phyloP scores from a whole-genome alignment of 1,140 invertebrate species.

The Penaeus indicus region DNA sequence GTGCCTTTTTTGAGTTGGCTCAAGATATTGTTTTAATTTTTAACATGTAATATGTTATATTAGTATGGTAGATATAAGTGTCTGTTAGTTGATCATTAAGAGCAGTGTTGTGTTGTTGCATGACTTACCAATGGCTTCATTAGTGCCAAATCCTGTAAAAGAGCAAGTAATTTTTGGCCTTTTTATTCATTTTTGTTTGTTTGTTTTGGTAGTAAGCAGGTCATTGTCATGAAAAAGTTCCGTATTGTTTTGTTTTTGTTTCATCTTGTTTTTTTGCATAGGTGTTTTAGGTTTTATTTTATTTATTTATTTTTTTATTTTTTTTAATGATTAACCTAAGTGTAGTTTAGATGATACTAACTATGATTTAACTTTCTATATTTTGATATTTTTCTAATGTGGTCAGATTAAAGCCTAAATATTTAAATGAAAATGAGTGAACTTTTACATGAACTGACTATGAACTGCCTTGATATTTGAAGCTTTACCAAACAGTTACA shows the following conservation, averaged over 20 bases:
- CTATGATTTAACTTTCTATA: neutral
- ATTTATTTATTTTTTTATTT: neutral
- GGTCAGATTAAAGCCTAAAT: neutral
- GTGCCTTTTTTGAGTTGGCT: too few relatives aligned
- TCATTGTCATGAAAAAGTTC: slow-evolving; percentile 36
- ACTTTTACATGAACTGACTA: slow-evolving; percentile 39
- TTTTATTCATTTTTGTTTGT: neutral
- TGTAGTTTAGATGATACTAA: neutral
- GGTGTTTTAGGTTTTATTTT: neutral
- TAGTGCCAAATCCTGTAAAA: slow-evolving; percentile 10
- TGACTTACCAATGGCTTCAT: slow-evolving; percentile 12
- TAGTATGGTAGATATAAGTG: neutral
- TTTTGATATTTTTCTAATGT: neutral
- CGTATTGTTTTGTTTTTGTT: neutral
- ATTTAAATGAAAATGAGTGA: neutral
- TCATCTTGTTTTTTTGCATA: neutral
- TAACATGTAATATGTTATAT: neutral
- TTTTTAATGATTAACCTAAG: neutral
- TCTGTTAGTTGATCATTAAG: too few relatives aligned
- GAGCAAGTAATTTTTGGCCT: neutral
- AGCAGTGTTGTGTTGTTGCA: slow-evolving; percentile 26
- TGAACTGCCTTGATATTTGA: neutral
- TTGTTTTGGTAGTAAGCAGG: neutral
- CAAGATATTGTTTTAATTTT: too few relatives aligned
- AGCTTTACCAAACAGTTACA: neutral